Base-by-base conservation (phyloP, 2,797 vertebrate species). In the Heliangelus exortis region DNA sequence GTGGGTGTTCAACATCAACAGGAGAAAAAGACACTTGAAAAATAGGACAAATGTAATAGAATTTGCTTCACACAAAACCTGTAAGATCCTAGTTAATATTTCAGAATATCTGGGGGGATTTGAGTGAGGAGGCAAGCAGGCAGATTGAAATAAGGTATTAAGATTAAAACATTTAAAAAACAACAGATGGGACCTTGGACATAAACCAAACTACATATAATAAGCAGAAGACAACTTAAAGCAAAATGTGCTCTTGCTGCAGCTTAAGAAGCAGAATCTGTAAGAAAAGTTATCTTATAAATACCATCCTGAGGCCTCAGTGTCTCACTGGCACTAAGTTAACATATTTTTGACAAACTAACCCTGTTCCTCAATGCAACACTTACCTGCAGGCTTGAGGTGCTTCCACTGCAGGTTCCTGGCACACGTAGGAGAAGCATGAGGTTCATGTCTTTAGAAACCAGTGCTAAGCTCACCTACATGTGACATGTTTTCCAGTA, bases 121-220 rank as follows among this genome's bases (percentile, higher is more conserved):
- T 95, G 79, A 85, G 66, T 95, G 79, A 85, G 66, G 59, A 81
- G 51, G 54, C 62, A 90, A 94, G 79, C 82, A 95, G 89, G 79
- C 82, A 95, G 89, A 88, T 86, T 95, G 92, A 92, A 95, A 81
- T 79, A 87, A 91, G 59, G 82, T 92, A 94, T 91, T 93, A 92
- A 89, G 94, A 85, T 89, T 95, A 91, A 93, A 92, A 93, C 91
- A 95, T 78, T 72, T 72, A 85, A 91, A 89, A 93, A 92, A 62
- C 79, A 95, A 90, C 92, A 95, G 92, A 95, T 95, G 93, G 94
- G 55, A 86, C 63, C 76, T 84, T 73, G 73, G 87, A 69, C 76
- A 67, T 79, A 79, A 92, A 90, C 85, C 89, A 92, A 93, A 87
- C 51, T 67, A 55, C 25, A n/a, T 21, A 29, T 0, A 6, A 50